A percentile compares a stretch with the other conserved stretches of the same genome.
These are phyloP conservation scores for Phoenoteleia sp. DNA, from an alignment of 2,888 invertebrate genomes.

Conservation along the genomic window DNA sequence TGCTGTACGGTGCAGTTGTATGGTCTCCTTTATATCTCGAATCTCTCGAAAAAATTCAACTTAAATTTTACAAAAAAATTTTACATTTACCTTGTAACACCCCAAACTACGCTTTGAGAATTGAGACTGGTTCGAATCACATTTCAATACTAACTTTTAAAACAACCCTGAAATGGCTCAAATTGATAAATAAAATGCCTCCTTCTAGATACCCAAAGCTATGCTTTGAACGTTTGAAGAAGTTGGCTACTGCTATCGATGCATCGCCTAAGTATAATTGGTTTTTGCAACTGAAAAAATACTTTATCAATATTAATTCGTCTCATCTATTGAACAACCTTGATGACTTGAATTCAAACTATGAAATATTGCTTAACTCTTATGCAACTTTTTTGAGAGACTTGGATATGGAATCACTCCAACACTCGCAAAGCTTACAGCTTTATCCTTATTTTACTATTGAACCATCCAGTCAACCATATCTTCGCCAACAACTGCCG, in stretches of 20 bases:
- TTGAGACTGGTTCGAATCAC: neutral
- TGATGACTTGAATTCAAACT: neutral
- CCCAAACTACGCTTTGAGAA: neutral
- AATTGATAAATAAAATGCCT: neutral
- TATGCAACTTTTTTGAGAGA: no score
- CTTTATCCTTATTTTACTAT: no score
- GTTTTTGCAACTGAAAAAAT: neutral
- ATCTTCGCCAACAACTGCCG: no score
- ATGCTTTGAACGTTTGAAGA: neutral
- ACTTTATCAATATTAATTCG: neutral
- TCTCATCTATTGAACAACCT: neutral
- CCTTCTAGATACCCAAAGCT: neutral
- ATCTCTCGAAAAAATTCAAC: neutral
- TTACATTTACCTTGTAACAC: neutral
- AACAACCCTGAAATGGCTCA: conserved; percentile 1
- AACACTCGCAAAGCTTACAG: no score
- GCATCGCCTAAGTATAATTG: neutral
- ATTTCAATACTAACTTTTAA: neutral
- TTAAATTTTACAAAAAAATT: neutral
- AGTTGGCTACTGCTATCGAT: neutral
- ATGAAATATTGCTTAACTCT: no score
- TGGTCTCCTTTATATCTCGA: conserved; percentile 4
- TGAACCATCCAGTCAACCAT: no score
- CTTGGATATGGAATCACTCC: no score
- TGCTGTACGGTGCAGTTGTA: neutral